Conservation (phyloP, 53 echinoderm and acorn worm genomes). For the Holothuria leucospilota region DNA sequence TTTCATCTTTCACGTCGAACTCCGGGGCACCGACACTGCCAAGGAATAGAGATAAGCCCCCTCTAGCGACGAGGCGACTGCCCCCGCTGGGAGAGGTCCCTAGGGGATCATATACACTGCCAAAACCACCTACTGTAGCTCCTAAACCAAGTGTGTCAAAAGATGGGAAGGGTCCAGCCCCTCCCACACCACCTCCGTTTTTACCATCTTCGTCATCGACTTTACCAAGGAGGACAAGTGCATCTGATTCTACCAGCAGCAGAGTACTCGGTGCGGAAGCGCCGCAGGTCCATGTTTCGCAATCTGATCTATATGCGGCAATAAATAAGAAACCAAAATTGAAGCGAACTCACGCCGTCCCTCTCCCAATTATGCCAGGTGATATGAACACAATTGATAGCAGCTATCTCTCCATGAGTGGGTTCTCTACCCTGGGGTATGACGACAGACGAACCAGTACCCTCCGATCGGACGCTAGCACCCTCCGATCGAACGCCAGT, state of each 20-base stretch:
- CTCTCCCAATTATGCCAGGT: background rate
- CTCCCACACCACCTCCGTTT: too few species aligned
- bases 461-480: background rate
- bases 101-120: slow-evolving; percentile 9
- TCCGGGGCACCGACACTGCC: slow-evolving; percentile 10
- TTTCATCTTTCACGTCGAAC: background rate
- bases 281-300: background rate
- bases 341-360: slow-evolving; percentile 6
- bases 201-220: background rate
- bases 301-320: slow-evolving; percentile 31
- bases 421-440: background rate
- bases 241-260: background rate
- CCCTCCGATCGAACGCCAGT: slow-evolving; percentile 24
- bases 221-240: background rate
- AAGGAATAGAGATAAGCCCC: background rate
- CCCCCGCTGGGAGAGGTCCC: slow-evolving; percentile 26
- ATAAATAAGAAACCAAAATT: slow-evolving; percentile 37
- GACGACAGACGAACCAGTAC: background rate
- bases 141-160: too few species aligned
- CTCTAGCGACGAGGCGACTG: background rate
- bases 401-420: slow-evolving; percentile 17
- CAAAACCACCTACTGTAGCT: slow-evolving; percentile 2
- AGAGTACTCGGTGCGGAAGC: background rate
- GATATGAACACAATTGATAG: slow-evolving; percentile 25
- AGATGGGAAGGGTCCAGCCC: too few species aligned